A percentile compares a stretch with the other conserved stretches of the same genome.
These are phyloP conservation scores for Perithous albicinctus DNA, from an alignment of 2,888 invertebrate species.

Conservation along the genomic window DNA sequence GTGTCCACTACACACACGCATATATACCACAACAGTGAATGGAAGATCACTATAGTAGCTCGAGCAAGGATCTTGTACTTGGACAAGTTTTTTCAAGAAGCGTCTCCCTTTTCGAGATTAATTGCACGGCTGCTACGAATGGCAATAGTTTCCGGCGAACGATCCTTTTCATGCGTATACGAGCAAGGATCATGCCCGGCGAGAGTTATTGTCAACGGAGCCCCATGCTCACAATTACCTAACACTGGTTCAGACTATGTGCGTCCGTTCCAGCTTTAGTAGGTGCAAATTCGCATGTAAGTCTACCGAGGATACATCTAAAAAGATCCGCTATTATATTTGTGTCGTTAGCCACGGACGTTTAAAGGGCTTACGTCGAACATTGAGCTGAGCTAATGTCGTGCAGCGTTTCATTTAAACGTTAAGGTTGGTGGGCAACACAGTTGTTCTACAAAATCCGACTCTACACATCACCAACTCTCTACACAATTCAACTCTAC, in stretches of 20 bases:
- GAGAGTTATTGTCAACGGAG: slow-evolving; percentile 26
- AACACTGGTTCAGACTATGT: slow-evolving; percentile 24
- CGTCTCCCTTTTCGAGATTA: slow-evolving; percentile 64
- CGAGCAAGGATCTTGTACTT: slow-evolving; percentile 55
- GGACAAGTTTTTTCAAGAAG: slow-evolving; percentile 53
- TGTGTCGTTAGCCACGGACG: neutral
- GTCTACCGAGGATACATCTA: neutral
- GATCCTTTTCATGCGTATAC: slow-evolving; percentile 53
- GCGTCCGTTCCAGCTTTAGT: neutral
- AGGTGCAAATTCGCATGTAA: slow-evolving; percentile 56
- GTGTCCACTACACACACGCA: slow-evolving; percentile 52
- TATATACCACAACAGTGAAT: slow-evolving; percentile 42
- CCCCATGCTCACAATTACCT: slow-evolving; percentile 27
- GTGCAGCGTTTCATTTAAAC: slow-evolving; percentile 3
- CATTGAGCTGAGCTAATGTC: slow-evolving; percentile 39
- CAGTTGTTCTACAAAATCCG: too few species aligned
- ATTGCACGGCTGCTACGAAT: slow-evolving; percentile 61
- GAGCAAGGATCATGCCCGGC: slow-evolving; percentile 57
- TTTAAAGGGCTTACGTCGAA: slow-evolving; percentile 43
- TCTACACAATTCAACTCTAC: too few species aligned
- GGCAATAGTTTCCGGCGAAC: slow-evolving; percentile 61
- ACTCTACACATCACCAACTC: too few species aligned
- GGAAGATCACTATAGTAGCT: slow-evolving; percentile 53
- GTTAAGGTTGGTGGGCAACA: too few species aligned
- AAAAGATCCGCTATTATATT: neutral